Percentiles rank a stretch among this genome's conserved stretches.
These are phyloP conservation scores for Temnothorax ravouxi DNA, from an alignment of 2,888 invertebrate species.

Conservation along the genomic window DNA sequence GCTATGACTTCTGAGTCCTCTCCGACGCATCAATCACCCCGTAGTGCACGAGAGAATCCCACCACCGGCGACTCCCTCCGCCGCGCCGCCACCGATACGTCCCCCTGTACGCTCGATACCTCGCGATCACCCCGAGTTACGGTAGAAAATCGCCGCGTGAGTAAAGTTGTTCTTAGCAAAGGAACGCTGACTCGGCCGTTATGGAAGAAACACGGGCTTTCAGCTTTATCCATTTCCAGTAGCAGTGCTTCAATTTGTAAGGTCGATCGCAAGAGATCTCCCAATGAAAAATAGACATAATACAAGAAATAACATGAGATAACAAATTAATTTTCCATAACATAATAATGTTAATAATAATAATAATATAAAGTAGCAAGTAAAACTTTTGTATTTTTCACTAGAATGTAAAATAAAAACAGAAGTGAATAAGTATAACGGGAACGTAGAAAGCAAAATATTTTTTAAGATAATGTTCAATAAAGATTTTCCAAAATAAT, in stretches of 20 bases:
- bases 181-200: constrained; percentile 77
- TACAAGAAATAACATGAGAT: background rate
- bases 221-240: constrained; percentile 43
- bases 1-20: constrained; percentile 47
- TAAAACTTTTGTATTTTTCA: background rate
- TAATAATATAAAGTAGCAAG: background rate
- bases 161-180: constrained; percentile 80
- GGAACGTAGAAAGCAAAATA: background rate
- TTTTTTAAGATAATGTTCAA: background rate
- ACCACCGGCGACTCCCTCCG: background rate
- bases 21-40: constrained; percentile 73
- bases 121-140: constrained; percentile 58
- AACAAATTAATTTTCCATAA: background rate
- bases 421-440: background rate
- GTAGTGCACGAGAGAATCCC: constrained; percentile 29
- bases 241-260: constrained; percentile 25
- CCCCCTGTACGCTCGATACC: constrained; percentile 31
- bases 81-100: too few species aligned
- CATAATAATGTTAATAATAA: background rate
- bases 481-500: background rate
- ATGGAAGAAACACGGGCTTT: constrained; percentile 73
- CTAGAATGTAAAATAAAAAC: background rate
- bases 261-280: constrained; percentile 3
- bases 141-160: constrained; percentile 68
- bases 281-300: constrained; percentile 28